Evolutionary conservation across 2,113 vertebrate species (phyloP), one percentile per base, ranked within the genome.

Genomic region (Chloropsis hardwickii): DNA sequence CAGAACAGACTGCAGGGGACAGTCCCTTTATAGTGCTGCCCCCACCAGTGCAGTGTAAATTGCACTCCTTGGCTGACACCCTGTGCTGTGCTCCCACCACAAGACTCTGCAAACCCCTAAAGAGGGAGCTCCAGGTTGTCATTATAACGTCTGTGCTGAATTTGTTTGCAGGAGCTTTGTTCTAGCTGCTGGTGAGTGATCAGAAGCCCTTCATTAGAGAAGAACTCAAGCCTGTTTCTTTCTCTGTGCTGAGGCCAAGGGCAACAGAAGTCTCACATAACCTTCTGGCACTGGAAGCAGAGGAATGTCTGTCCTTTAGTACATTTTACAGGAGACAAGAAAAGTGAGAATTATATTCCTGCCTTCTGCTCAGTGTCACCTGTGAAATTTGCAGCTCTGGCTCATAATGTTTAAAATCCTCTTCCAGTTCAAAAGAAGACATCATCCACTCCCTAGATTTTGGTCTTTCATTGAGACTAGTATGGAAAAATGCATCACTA

Each of bases 41-140:
- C 14, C 18, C 27, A 57, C 3, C 37, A 51, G 54, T 0, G 0
- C n/a, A 58, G 27, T 6, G 17, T 14, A 4, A 87, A 73, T 10
- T 7, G 9, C 35, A 4, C 35, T 35, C 44, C 39, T 28, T 24
- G 31, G 14, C 31, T 29, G n/a, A 27, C 35, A 13, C 4, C 39
- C 17, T 3, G 21, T 20, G 29, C 17, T 5, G 1, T 3, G 0
- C 2, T 81, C 40, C 67, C 31, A 33, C 8, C 13, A 20, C 27
- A 37, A n/a, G 51, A 31, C 9, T 57, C 62, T 69, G 28, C 44
- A 62, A 71, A 48, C 3, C 28, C 39, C 6, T 67, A 12, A 28
- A 40, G 25, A 70, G 20, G 10, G 4, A 15, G 5, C 6, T 81
- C 78, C 25, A n/a, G 8, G 13, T 39, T 56, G 40, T 42, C 40